phyloP scores from a whole-genome alignment of 2,113 vertebrate genomes.

The Nesoenas mayeri region DNA sequence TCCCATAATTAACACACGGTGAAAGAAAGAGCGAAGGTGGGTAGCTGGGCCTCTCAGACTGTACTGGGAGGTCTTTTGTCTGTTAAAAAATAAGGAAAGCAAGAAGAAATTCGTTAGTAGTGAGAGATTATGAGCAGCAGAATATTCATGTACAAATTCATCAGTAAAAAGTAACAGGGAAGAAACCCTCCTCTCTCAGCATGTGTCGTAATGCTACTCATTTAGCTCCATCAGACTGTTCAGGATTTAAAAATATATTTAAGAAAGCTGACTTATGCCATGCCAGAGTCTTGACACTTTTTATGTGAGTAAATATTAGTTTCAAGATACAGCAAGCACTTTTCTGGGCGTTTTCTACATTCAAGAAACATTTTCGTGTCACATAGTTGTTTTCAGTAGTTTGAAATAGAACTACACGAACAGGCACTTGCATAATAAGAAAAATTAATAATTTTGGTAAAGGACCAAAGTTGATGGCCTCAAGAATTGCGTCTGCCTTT shows the following conservation, averaged over 20 bases:
- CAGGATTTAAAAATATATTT: not conserved
- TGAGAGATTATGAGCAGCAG: not conserved
- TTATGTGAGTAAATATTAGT: not conserved
- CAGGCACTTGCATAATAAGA: not conserved
- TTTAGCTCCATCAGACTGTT: not conserved
- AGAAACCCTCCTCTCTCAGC: not conserved
- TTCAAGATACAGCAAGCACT: not conserved
- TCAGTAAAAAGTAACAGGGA: not conserved
- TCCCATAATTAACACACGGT: not conserved
- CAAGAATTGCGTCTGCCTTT: not conserved
- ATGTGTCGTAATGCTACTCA: not conserved
- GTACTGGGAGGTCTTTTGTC: not conserved
- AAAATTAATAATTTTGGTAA: not conserved
- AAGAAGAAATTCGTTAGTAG: not conserved
- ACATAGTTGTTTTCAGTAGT: not conserved
- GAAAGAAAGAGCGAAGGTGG: slow-evolving; percentile 39
- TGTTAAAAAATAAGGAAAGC: not conserved
- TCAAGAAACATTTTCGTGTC: not conserved
- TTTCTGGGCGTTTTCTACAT: not conserved
- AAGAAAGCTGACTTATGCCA: not conserved
- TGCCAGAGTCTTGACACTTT: not conserved
- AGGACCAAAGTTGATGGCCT: not conserved
- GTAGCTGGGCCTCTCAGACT: not conserved
- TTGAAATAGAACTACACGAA: not conserved
- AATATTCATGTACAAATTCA: not conserved